phyloP scores from a whole-genome alignment of 2,888 invertebrate genomes.

The Drosophila helvetica region DNA sequence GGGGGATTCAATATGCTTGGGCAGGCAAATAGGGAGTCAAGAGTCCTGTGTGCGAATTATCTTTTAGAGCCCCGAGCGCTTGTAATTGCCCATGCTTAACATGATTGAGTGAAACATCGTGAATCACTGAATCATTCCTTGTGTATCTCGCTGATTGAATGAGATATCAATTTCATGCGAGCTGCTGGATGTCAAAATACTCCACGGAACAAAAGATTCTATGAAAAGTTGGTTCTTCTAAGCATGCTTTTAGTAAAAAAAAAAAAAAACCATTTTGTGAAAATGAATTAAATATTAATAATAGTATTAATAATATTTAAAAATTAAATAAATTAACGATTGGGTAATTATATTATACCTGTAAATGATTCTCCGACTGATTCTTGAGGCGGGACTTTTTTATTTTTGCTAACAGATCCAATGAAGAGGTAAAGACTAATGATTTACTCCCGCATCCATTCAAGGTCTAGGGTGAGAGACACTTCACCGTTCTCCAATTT shows the following conservation, averaged over 20 bases:
- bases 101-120: conserved; percentile 64
- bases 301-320: too few species aligned
- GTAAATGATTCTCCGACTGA: background rate
- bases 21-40: conserved; percentile 45
- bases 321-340: too few species aligned
- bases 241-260: too few species aligned
- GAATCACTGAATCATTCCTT: conserved; percentile 19
- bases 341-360: too few species aligned
- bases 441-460: background rate
- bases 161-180: background rate
- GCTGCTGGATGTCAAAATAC: background rate
- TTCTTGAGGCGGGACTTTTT: background rate
- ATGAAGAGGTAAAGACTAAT: too few species aligned
- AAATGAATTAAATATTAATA: too few species aligned
- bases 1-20: conserved; percentile 70
- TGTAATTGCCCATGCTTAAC: conserved; percentile 72
- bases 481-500: conserved; percentile 11
- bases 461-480: background rate
- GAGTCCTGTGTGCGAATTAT: conserved; percentile 50
- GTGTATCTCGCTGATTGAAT: background rate
- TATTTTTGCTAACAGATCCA: too few species aligned
- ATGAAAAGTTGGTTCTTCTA: background rate
- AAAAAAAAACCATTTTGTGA: too few species aligned
- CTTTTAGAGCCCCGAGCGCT: conserved; percentile 41
- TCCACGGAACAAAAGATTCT: background rate